Evolutionary conservation across 1,140 invertebrate genomes (phyloP), one percentile per base, ranked within the genome.

Genomic region (Danaus melanippus): DNA sequence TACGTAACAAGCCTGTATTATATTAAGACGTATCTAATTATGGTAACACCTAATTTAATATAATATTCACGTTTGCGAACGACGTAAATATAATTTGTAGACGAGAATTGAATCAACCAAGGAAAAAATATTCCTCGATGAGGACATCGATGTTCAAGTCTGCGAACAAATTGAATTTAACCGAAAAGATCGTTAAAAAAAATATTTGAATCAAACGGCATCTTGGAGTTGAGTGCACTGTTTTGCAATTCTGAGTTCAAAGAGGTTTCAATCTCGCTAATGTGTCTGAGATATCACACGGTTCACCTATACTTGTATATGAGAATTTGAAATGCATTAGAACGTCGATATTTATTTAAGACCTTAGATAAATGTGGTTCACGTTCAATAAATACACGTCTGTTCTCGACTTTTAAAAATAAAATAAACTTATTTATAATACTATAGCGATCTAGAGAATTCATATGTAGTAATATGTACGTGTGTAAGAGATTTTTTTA

Each of bases 261-360:
- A 82, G 78, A 79, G 79, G 68, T 82, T 83, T 74, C 75, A 81
- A 85, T 83, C 71, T 72, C 61, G 67, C 78, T 85, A 83, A 85
- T 84, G 79, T 83, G 76, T 74, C 79, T 67, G 71, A 66, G 59
- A 58, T 61, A 67, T 57, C 21, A 60, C 52, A 49, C 42, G 49
- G 43, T 8, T 43, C 42, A 56, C 59, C 47, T 67, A 56, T 57
- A 41, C 45, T 54, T 55, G 48, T 56, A 46, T 44, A 46, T 44
- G 45, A 43, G 50, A 43, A 53, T 58, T 58, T 46, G 42, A 53
- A 58, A 58, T 59, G 57, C 57, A 59, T 59, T 59, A 50, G 57
- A 11, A 49, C 46, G 52, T 59, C 52, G 52, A 54, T 54, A 57
- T 32, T 32, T 50, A 50, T 50, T 50, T 42, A 50, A 50, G 49